These are phyloP conservation scores for Drosophila ogumai DNA, from an alignment of 1,140 invertebrate species.

Conservation along the genomic window DNA sequence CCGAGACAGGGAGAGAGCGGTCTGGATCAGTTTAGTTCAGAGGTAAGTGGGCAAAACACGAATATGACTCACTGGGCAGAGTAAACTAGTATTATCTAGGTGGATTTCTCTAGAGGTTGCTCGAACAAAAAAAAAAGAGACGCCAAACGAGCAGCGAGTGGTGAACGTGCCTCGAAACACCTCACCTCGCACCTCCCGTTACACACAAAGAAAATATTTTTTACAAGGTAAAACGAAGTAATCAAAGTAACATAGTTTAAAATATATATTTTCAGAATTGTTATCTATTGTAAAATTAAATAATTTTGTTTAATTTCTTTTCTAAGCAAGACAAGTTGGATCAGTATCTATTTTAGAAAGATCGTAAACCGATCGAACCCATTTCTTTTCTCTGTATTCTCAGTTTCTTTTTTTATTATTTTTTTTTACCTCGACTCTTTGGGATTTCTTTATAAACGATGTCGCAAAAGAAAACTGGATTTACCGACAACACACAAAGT, in stretches of 20 bases:
- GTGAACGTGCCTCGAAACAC: slow-evolving; percentile 60
- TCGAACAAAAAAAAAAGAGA: slow-evolving; percentile 41
- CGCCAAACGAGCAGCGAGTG: slow-evolving; percentile 2
- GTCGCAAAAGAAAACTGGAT: slow-evolving; percentile 55
- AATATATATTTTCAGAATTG: neutral
- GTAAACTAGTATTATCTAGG: slow-evolving; percentile 60
- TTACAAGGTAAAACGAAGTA: neutral
- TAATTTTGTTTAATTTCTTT: neutral
- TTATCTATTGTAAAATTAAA: too few relatives aligned
- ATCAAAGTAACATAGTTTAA: neutral
- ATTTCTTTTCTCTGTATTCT: slow-evolving; percentile 15
- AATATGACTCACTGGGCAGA: slow-evolving; percentile 59
- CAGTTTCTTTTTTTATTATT: neutral
- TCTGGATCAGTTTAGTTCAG: slow-evolving; percentile 28
- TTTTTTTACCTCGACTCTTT: slow-evolving; percentile 22
- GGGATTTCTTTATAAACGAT: slow-evolving; percentile 50
- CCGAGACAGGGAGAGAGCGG: slow-evolving; percentile 17
- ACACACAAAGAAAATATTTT: slow-evolving; percentile 5
- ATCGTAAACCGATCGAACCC: neutral
- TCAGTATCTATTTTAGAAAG: neutral
- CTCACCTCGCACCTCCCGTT: slow-evolving; percentile 37
- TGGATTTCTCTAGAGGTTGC: slow-evolving; percentile 47
- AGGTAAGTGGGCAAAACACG: slow-evolving; percentile 63
- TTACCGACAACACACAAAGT: slow-evolving; percentile 40
- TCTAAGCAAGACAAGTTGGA: neutral